Base-by-base conservation (phyloP, 2,113 vertebrate genomes). In the Poeciliopsis retropinna region DNA sequence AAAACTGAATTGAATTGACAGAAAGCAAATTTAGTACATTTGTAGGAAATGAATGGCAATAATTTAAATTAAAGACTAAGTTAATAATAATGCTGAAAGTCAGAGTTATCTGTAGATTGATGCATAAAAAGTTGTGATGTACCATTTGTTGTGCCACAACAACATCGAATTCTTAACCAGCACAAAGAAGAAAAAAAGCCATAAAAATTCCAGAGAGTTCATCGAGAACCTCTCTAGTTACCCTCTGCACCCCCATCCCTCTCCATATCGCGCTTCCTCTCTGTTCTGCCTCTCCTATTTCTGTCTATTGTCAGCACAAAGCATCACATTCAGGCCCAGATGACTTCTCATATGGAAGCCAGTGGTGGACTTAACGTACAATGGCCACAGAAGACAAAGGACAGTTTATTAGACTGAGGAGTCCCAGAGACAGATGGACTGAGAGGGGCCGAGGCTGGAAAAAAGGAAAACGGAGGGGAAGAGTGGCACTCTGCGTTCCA, bases 331-430 rank as follows among this genome's bases (percentile, higher is more conserved):
- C 95, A 97, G 86, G 75, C 81, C 51, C 83, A 72, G 85, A 90
- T 94, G 91, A 93, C 93, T 94, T 94, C 92, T 94, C 92, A 90
- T 90, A 94, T 75, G 83, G 91, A 93, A 90, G 90, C 91, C 93
- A 93, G 92, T 83, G 91, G 78, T 92, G 84, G 86, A 91, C 95
- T 94, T 87, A 89, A 83, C 65, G 81, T 86, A 95, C 96, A 97
- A 97, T 96, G 93, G 93, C 84, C 41, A 72, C 70, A 76, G 86
- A 91, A 97, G 95, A 98, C 96, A 98, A 98, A 97, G 94, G 95
- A 57, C 94, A 96, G 95, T 96, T 97, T 97, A 97, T 97, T 95
- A 96, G 90, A 86, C 94, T 92, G 80, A 84, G 83, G 81, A 76
- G 81, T 71, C 74, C 81, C 77, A 73, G 72, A 79, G 63, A 81